Base-by-base conservation (phyloP, 1,140 invertebrate species). In the Bilobella aurantiaca region DNA sequence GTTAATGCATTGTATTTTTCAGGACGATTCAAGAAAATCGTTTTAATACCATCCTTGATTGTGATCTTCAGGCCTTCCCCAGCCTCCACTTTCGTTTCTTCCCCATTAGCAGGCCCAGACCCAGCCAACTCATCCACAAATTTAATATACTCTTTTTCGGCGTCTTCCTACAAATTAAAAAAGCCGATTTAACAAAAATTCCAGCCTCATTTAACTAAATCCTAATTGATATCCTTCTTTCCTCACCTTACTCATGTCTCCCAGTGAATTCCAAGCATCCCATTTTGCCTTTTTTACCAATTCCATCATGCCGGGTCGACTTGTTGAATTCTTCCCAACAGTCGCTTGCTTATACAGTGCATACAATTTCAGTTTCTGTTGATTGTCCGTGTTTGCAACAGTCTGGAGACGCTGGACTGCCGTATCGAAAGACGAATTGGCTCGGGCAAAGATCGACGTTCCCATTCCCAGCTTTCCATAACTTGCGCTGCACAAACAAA, bases 271-370 rank as follows among this genome's bases (percentile, higher is more conserved):
- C 84, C 84, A 85, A 3, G 84, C 83, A 66, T 82, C 79, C 82
- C 82, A 85, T 74, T 85, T 85, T 8, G 82, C 82, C 68, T 81
- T 79, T 2, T 81, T 82, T 37, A 84, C 81, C 72, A 85, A 77
- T 71, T 85, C 83, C 74, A 83, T 78, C 77, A 83, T 80, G n/a
- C 82, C 82, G 31, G 84, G 84, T 64, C 82, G 81, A 23, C 77
- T 74, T 3, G 73, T 76, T 58, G 78, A 80, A 61, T 81, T 81
- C 64, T 79, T 75, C 5, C 84, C 84, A 57, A 75, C 71, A 0
- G 82, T 84, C 2, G 81, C 78, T 79, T 85, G 75, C 61, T 85
- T 85, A 73, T 81, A 85, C 16, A 85, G 74, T n/a, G 74, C 82
- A 75, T 85, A 85, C 1, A 85, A 71, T 72, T 82, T 75, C 18